phyloP scores from a whole-genome alignment of 2,113 vertebrate species.

The Zosterops pallidus region DNA sequence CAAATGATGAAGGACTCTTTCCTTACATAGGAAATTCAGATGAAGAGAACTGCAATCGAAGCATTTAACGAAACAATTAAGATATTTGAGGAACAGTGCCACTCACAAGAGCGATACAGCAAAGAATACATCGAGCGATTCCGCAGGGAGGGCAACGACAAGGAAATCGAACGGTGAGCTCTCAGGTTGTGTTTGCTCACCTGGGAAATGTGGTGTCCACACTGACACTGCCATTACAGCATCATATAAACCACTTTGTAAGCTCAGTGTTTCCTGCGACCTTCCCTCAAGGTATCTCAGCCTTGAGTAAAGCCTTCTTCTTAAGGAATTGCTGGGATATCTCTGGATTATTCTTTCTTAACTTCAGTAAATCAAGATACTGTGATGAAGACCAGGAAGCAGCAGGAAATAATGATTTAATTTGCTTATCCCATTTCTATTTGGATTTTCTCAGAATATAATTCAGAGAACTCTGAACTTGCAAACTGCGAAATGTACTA shows the following conservation, averaged over 20 bases:
- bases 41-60: slow-evolving; percentile 93
- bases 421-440: background rate
- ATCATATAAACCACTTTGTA: background rate
- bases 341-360: background rate
- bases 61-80: slow-evolving; percentile 95
- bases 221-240: background rate
- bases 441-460: background rate
- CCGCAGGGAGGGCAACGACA: slow-evolving; percentile 85
- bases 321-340: background rate
- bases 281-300: background rate
- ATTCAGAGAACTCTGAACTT: background rate
- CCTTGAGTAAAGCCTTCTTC: background rate
- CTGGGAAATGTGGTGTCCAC: background rate
- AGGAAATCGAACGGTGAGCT: slow-evolving; percentile 89
- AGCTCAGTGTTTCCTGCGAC: background rate
- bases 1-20: background rate
- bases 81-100: slow-evolving; percentile 94
- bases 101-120: slow-evolving; percentile 89
- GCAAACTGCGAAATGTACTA: background rate
- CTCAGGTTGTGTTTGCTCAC: background rate
- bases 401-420: background rate
- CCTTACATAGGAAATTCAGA: slow-evolving; percentile 89
- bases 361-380: background rate
- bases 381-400: background rate
- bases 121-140: slow-evolving; percentile 91